Evolutionary conservation across 2,888 invertebrate genomes (phyloP).

Genomic region (Agrypnus murinus): DNA sequence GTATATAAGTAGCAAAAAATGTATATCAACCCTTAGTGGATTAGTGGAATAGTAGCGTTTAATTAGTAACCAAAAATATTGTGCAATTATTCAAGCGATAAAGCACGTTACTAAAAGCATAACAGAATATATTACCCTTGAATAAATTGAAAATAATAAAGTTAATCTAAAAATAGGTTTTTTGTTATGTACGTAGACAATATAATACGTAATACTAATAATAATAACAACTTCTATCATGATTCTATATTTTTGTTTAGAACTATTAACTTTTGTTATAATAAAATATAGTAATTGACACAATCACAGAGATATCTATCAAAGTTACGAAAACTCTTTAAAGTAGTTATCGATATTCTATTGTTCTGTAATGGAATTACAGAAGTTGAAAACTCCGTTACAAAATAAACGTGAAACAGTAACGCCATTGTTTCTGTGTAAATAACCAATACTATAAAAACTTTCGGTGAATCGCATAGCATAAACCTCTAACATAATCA

Average conservation of each 20-base stretch:
- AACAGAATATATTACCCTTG: no score
- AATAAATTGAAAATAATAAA: no score
- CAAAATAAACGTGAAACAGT: neutral
- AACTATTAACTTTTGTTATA: neutral
- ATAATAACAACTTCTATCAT: no score
- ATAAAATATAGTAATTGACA: neutral
- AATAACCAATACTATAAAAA: neutral
- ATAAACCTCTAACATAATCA: neutral
- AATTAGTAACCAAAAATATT: no score
- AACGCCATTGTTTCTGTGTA: neutral
- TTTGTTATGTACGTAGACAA: no score
- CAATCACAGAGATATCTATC: neutral
- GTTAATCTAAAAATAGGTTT: no score
- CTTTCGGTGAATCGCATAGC: neutral
- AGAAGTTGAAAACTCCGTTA: neutral
- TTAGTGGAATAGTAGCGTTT: no score
- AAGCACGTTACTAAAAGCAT: no score
- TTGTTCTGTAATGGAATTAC: neutral
- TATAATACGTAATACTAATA: no score
- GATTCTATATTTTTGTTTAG: neutral
- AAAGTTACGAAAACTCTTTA: neutral
- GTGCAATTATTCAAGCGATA: no score
- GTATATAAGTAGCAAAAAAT: no score
- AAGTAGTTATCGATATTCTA: conserved; percentile 7
- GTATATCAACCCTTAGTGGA: no score